These are phyloP conservation scores for Dysmachus trigonus DNA, from an alignment of 2,888 invertebrate species.

Conservation along the genomic window DNA sequence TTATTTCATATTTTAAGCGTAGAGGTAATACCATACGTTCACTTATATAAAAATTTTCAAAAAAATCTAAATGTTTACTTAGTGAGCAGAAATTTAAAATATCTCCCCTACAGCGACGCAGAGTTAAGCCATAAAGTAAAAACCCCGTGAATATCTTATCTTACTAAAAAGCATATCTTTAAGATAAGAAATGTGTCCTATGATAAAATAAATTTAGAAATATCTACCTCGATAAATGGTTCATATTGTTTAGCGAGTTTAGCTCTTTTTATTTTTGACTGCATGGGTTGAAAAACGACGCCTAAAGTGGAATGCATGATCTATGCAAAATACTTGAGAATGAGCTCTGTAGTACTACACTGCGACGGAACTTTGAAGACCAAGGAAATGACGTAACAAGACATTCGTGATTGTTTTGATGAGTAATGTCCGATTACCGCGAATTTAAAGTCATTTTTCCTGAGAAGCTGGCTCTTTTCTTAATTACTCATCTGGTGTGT, in stretches of 20 bases:
- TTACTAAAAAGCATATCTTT: not conserved
- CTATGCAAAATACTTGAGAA: not conserved
- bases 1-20: not conserved
- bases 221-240: not conserved
- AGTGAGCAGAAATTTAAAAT: not conserved
- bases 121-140: not conserved
- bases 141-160: not conserved
- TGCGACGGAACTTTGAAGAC: not conserved
- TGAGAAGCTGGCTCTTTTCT: not conserved
- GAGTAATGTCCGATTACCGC: not conserved
- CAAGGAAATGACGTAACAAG: constrained; percentile 2
- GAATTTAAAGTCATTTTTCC: constrained; percentile 11
- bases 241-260: not conserved
- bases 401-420: not conserved
- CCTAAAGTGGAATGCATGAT: not conserved
- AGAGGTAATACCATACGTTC: not conserved
- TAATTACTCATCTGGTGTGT: not conserved
- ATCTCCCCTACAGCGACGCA: not conserved
- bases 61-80: not conserved
- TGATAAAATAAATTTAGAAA: not conserved
- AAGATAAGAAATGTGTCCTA: not conserved
- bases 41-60: not conserved
- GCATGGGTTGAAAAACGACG: not conserved
- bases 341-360: not conserved
- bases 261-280: not conserved